Evolutionary conservation across 2,113 vertebrate genomes (phyloP), one percentile per base, ranked within the genome.

Genomic region (Rana temporaria): DNA sequence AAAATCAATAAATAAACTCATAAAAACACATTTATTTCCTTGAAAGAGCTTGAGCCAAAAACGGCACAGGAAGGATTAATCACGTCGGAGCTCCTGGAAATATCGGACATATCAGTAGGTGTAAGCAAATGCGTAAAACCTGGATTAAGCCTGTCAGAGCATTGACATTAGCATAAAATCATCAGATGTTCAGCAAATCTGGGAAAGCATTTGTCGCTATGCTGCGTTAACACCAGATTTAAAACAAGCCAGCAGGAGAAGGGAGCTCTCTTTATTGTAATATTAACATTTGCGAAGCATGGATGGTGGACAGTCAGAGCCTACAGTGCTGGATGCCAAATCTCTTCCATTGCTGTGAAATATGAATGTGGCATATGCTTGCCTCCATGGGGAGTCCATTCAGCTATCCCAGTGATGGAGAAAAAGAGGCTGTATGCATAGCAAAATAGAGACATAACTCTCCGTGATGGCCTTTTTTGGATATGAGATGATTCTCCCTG

Each of bases 311-410:
- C 64, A 26, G 53, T 70, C 24, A 19, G 32, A 26, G 67, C 19
- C 53, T 79, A 67, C 19, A 34, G 55, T 60, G 55, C 24, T 20
- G 34, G 38, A 67, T 56, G 48, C 48, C 76, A 67, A 65, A 78
- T 67, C 26, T 20, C 32, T 67, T 55, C 26, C 48, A 53, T 38
- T 78, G 24, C 60, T 55, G 20, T 42, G 32, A 69, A 38, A 69
- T 79, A 69, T 69, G 55, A 70, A 79, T 65, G 30, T 60, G n/a
- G 66, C 65, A 57, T 68, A 68, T 79, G 55, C 55, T 79, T 59
- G 16, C 20, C 66, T 60, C 78, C 78, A 60, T 56, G 60, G 78
- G 65, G 66, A 70, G 30, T 69, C 66, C 67, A 38, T 60, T 70
- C 18, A 60, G 42, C 32, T n/a, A 57, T 42, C 52, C 22, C 26